Base-by-base conservation (phyloP, 2,113 vertebrate genomes). In the Amia ocellicauda region DNA sequence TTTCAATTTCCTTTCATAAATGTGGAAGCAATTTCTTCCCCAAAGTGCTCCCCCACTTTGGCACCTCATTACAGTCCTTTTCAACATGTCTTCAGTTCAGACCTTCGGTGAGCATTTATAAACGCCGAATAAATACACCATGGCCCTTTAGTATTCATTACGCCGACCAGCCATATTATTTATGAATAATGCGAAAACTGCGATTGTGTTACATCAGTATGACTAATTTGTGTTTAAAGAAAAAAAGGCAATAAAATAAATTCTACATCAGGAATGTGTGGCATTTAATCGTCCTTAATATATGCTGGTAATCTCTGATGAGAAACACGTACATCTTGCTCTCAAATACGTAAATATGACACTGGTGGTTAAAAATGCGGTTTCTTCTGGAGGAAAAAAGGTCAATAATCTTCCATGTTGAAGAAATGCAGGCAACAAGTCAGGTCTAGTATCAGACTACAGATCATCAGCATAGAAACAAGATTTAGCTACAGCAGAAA, bases 201-300 rank as follows among this genome's bases (percentile, higher is more conserved):
- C 73, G 79, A 76, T 75, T 73, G 73, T 68, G 66, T 76, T 74
- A 73, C 77, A 72, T 83, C 77, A 81, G 85, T 86, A 83, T 85
- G 79, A 87, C 81, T 84, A 88, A 89, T 86, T 85, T 82, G 85
- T 84, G 83, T 84, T 76, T n/a, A n/a, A n/a, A 83, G 85, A 84
- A 86, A 86, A 88, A 86, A 83, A 80, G 73, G 83, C 85, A 87
- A 87, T 88, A 85, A 81, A 78, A 85, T n/a, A n/a, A 84, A 79
- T 85, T 85, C 83, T 88, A 83, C 83, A 86, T 83, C 79, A 83
- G 85, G 76, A 78, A 78, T 66, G 84, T 80, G 74, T 78, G 78
- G 73, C 69, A 78, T 87, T 87, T 89, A 86, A 86, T 86, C 86
- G 85, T 79, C 81, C 78, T 86, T 86, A 86, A 86, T 86, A 83